Evolutionary conservation across 2,113 vertebrate species (phyloP), one percentile per base, ranked within the genome.

Genomic region (Rissa tridactyla): DNA sequence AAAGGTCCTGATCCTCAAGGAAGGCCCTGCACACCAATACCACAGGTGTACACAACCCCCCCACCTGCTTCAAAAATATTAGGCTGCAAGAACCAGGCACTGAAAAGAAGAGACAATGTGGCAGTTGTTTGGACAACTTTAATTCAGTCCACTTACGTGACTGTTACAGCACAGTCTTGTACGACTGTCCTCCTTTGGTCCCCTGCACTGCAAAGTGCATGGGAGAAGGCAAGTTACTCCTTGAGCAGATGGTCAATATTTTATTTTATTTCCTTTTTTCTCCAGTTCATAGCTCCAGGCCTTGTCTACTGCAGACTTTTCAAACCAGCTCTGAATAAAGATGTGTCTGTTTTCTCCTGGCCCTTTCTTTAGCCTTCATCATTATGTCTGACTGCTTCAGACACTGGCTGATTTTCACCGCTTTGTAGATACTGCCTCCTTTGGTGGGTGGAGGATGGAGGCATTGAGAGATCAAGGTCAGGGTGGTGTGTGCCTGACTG

Each of bases 31-130:
- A 49, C 51, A 58, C 22, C 13, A 49, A 6, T n/a, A 64, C 26
- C 15, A 32, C 0, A 0, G 57, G 25, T 16, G 54, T 19, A 34
- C 16, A 25, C 7, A 71, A 66, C 17, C 17, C 38, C 38, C 7
- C 3, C 29, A 64, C 14, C 26, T 55, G 19, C 69, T 64, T 92
- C 10, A 86, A 60, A 89, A 79, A 76, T 17, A 44, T 4, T 34
- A 72, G 44, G 21, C 16, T 82, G 36, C 18, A 85, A 65, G 81
- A 91, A 36, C 0, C 3, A 72, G 36, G 30, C 65, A 57, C 29
- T 55, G 58, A 49, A 86, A 57, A 61, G 54, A 42, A 77, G 27
- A 82, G 12, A 36, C 18, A 52, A 12, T 0, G 2, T 36, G 46
- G 13, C 14, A 18, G 71, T 22, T 72, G 11, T 65, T 60, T 32